A percentile compares a stretch with the other conserved stretches of the same genome.
phyloP scores from a whole-genome alignment of 2,797 vertebrate species.

The Amazonetta brasiliensis region DNA sequence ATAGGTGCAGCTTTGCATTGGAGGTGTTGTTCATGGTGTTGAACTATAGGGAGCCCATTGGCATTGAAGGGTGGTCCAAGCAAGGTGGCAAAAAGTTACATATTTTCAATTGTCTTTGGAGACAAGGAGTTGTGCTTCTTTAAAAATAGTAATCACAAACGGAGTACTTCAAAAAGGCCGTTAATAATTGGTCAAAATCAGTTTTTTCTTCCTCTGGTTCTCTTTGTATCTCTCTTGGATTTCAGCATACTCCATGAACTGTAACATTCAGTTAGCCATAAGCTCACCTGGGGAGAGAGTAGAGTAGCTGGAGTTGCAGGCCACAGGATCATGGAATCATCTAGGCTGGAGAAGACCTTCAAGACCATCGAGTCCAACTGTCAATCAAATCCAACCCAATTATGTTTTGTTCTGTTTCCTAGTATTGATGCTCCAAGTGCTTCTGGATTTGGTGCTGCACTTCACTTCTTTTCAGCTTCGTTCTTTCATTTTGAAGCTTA shows the following conservation, averaged over 20 bases:
- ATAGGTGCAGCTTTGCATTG: not conserved
- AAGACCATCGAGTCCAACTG: not conserved
- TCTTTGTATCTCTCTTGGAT: not conserved
- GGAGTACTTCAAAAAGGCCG: not conserved
- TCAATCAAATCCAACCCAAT: not conserved
- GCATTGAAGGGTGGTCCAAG: not conserved
- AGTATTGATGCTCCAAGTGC: too few relatives aligned
- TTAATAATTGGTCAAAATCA: not conserved
- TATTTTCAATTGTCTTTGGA: not conserved
- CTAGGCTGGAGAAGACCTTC: not conserved
- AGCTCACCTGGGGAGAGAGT: not conserved
- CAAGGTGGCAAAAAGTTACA: not conserved
- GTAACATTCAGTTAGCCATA: not conserved
- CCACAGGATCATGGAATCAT: not conserved
- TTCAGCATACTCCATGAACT: not conserved
- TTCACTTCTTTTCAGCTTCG: not conserved
- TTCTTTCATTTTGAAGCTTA: not conserved
- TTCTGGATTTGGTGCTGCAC: not conserved
- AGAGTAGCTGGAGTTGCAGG: not conserved
- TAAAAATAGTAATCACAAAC: not conserved
- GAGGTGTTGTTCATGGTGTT: not conserved
- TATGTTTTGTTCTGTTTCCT: not conserved
- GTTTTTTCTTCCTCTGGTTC: not conserved
- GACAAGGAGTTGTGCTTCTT: not conserved
- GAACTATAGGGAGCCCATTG: rapidly evolving